These are phyloP conservation scores for Amniataba percoides DNA, from an alignment of 2,797 vertebrate genomes.

Conservation along the genomic window DNA sequence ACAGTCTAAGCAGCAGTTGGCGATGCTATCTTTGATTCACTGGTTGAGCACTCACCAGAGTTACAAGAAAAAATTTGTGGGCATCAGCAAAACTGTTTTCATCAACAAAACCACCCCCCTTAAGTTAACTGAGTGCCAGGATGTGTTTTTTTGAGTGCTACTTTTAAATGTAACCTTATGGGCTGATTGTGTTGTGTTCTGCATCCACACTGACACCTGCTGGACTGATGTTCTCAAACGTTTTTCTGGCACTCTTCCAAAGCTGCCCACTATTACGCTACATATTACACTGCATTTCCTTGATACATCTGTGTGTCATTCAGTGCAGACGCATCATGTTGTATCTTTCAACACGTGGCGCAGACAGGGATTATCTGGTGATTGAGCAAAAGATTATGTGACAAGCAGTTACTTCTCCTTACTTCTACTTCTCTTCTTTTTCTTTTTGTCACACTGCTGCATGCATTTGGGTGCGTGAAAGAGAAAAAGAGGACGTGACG, in stretches of 20 bases:
- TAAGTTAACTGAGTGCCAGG: too few relatives aligned
- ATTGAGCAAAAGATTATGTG: not conserved
- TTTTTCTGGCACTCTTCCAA: not conserved
- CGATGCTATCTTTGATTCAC: not conserved
- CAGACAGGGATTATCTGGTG: not conserved
- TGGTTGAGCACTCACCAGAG: not conserved
- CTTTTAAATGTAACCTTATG: too few relatives aligned
- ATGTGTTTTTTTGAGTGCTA: too few relatives aligned
- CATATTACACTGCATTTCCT: not conserved
- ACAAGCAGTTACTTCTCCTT: not conserved
- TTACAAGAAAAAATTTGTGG: too few relatives aligned
- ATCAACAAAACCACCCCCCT: too few relatives aligned
- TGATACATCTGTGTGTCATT: too few relatives aligned
- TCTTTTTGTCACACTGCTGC: not conserved
- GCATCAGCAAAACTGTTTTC: too few relatives aligned
- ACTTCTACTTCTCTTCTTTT: too few relatives aligned
- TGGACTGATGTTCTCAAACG: not conserved
- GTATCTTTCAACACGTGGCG: not conserved
- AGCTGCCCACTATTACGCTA: not conserved
- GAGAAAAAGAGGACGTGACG: fast-evolving
- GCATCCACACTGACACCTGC: conserved; percentile 22
- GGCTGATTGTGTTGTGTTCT: not conserved
- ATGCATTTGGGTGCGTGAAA: too few relatives aligned
- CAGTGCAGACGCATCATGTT: too few relatives aligned
- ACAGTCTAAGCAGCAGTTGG: too few relatives aligned